Conservation (phyloP, 2,888 invertebrate species). For the Pyrrhia umbra region DNA sequence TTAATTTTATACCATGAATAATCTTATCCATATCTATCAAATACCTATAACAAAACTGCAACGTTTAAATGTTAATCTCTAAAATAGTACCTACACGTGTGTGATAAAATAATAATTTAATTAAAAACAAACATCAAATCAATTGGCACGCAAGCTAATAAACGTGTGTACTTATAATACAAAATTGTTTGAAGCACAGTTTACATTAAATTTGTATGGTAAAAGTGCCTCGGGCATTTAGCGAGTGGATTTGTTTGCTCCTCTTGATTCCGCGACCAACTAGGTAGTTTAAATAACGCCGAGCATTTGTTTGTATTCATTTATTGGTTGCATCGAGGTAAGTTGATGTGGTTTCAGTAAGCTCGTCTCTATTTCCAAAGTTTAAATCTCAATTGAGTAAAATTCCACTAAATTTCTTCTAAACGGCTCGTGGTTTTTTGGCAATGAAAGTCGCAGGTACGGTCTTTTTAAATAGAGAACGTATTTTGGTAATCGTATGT, state of each 20-base stretch:
- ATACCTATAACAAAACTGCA: no score
- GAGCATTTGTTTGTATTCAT: constrained; percentile 44
- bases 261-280: constrained; percentile 59
- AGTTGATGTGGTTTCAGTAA: constrained; percentile 10
- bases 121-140: constrained; percentile 35
- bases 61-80: neutral
- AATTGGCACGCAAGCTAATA: constrained; percentile 40
- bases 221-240: constrained; percentile 67
- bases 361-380: neutral
- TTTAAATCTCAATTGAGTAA: neutral
- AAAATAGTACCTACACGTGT: neutral
- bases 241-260: constrained; percentile 61
- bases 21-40: no score
- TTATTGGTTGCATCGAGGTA: constrained; percentile 28
- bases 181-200: constrained; percentile 57
- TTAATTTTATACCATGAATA: no score
- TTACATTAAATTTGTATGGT: constrained; percentile 63
- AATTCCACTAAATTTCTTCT: neutral
- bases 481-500: no score
- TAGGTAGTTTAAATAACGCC: constrained; percentile 43
- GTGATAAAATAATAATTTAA: constrained; percentile 3
- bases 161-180: constrained; percentile 25
- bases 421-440: neutral
- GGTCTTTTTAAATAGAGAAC: neutral
- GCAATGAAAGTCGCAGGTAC: neutral